These are phyloP conservation scores for Mastomys natalensis DNA, from an alignment of 2,113 vertebrate species.

Conservation along the genomic window DNA sequence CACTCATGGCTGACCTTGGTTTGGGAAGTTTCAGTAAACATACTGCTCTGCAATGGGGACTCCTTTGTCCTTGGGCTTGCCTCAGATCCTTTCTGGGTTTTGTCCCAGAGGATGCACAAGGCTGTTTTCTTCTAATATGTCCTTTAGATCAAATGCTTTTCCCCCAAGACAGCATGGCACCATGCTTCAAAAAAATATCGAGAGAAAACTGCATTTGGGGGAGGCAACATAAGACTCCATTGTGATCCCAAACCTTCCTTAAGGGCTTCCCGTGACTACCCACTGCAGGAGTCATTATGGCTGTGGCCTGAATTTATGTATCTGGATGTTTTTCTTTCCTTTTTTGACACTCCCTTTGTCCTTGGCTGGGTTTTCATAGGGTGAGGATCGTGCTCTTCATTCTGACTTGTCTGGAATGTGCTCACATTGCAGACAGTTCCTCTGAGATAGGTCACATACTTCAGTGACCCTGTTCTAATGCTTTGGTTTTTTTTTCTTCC, in stretches of 20 bases:
- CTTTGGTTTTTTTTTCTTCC: neutral
- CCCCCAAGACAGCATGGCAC: slow-evolving; percentile 26
- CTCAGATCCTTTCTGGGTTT: slow-evolving; percentile 66
- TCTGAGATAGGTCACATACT: neutral
- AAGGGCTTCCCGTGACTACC: neutral
- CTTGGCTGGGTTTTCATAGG: neutral
- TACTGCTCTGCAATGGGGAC: neutral
- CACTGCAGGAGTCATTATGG: neutral
- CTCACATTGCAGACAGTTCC: neutral
- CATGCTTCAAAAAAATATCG: slow-evolving; percentile 7
- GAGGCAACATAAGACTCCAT: neutral
- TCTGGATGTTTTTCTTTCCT: neutral
- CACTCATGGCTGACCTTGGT: slow-evolving; percentile 1
- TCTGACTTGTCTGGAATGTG: neutral
- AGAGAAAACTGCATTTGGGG: neutral
- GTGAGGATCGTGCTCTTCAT: neutral
- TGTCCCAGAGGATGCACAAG: neutral
- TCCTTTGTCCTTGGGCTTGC: slow-evolving; percentile 70
- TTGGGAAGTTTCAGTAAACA: slow-evolving; percentile 15
- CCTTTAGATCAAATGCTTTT: slow-evolving; percentile 64
- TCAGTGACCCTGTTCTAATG: neutral
- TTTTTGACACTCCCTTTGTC: neutral
- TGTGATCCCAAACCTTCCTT: slow-evolving; percentile 24
- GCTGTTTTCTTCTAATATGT: slow-evolving; percentile 60
- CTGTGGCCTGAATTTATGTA: slow-evolving; percentile 19